Base-by-base conservation (phyloP, 2,113 vertebrate genomes). In the Eulemur rufifrons region DNA sequence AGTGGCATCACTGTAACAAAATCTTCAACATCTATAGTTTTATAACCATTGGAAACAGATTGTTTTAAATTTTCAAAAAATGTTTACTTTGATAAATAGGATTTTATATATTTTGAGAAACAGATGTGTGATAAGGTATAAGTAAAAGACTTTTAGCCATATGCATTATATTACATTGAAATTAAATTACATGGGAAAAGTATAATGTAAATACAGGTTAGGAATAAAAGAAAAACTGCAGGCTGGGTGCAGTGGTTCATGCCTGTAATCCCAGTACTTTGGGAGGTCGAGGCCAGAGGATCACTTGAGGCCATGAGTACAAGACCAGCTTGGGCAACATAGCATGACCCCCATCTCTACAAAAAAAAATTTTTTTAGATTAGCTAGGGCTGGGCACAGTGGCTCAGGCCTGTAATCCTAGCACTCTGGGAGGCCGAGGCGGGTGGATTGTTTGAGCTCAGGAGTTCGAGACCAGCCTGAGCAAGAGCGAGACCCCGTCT, bases 91-190 rank as follows among this genome's bases (percentile, higher is more conserved):
- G 87, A 2, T 84, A 89, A 89, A 73, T 80, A 29, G 13, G 9
- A 74, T 61, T 82, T 47, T 59, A 82, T 81, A 29, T 68, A n/a
- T 85, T 84, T 93, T 85, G 78, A 84, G 50, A 91, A 87, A 77
- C n/a, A 95, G 27, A 29, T 92, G 3, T 77, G 25, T 90, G 39
- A 37, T 27, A 90, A 4, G 2, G 8, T 92, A 78, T 73, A n/a
- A 88, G 25, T 87, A 74, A 88, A 86, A 90, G 50, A 56, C n/a
- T 80, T 90, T 39, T 2, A 84, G 47, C 27, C 71, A 59, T 50
- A 14, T 90, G 39, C 14, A 56, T 14, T 95, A 18, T 52, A 84
- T 61, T 69, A 74, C 25, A 45, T 29, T 63, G 56, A 95, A 45
- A 91, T 94, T 73, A 87, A 95, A 74, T 37, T 94, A 89, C 2